Evolutionary conservation across 1,140 invertebrate species (phyloP).

Genomic region (Ostrea edulis): DNA sequence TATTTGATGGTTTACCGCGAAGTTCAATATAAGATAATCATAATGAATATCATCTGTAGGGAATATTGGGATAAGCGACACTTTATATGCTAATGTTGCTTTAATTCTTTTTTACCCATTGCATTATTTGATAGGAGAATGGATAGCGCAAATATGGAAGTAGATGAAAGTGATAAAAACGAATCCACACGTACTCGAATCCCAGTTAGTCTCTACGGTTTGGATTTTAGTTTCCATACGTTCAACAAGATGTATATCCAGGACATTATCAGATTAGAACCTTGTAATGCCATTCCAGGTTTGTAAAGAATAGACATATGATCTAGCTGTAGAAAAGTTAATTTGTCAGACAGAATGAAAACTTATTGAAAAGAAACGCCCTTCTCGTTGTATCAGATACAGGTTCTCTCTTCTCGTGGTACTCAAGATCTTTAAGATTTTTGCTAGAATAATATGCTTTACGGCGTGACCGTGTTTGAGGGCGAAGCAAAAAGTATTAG

Average conservation of each 20-base stretch:
- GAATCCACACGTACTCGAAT: not conserved
- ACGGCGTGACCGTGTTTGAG: too few species aligned
- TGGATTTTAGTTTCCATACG: slow-evolving; percentile 60
- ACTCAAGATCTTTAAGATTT: too few species aligned
- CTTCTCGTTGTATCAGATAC: too few species aligned
- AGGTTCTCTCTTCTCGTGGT: too few species aligned
- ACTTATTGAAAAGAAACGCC: too few species aligned
- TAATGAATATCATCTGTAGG: not conserved
- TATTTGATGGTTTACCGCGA: not conserved
- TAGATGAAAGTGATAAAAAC: not conserved
- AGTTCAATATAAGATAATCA: not conserved
- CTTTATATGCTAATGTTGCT: not conserved
- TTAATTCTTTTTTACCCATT: not conserved
- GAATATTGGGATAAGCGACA: not conserved
- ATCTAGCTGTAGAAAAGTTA: too few species aligned
- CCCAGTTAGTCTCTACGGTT: not conserved
- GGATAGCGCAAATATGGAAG: not conserved
- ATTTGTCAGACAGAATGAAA: too few species aligned
- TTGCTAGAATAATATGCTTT: too few species aligned
- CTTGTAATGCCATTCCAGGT: slow-evolving; percentile 59
- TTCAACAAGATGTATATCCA: slow-evolving; percentile 63
- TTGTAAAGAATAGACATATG: not conserved
- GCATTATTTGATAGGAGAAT: not conserved
- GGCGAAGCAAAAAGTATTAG: too few species aligned
- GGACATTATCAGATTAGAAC: slow-evolving; percentile 55